A percentile compares a stretch with the other conserved stretches of the same genome.
These are phyloP conservation scores for Boulengeromyrus knoepffleri DNA, from an alignment of 2,113 vertebrate genomes.

Conservation along the genomic window DNA sequence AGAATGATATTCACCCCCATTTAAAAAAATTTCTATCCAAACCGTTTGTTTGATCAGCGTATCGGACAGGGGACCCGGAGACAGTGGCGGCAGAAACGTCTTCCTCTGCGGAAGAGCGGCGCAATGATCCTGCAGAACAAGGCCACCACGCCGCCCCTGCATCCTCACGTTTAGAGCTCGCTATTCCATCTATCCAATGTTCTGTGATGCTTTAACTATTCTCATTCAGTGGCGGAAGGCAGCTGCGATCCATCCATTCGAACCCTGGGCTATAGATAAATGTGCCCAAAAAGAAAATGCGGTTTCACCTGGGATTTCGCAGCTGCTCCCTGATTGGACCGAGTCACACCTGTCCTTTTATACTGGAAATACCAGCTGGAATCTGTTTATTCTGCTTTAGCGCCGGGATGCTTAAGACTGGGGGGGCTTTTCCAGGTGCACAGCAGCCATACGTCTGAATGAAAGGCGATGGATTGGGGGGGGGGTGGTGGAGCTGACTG, in stretches of 20 bases:
- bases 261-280: neutral
- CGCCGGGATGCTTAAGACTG: neutral
- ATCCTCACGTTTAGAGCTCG: neutral
- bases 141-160: neutral
- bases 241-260: neutral
- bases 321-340: neutral
- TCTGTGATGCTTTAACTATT: neutral
- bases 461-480: slow-evolving; percentile 37
- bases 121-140: neutral
- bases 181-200: neutral
- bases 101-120: neutral
- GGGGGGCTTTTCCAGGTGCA: neutral
- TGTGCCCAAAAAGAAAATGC: neutral
- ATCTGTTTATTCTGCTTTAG: neutral
- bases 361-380: neutral
- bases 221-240: neutral
- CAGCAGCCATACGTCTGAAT: slow-evolving; percentile 19
- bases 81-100: slow-evolving; percentile 10
- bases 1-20: slow-evolving; percentile 22
- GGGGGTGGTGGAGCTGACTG: slow-evolving; percentile 13
- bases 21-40: neutral
- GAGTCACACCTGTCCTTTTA: neutral
- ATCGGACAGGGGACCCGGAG: slow-evolving; percentile 15
- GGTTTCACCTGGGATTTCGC: neutral
- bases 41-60: neutral